A percentile compares a stretch with the other conserved stretches of the same genome.
phyloP scores from a whole-genome alignment of 2,888 invertebrate genomes.

The Meghimatium bilineatum region DNA sequence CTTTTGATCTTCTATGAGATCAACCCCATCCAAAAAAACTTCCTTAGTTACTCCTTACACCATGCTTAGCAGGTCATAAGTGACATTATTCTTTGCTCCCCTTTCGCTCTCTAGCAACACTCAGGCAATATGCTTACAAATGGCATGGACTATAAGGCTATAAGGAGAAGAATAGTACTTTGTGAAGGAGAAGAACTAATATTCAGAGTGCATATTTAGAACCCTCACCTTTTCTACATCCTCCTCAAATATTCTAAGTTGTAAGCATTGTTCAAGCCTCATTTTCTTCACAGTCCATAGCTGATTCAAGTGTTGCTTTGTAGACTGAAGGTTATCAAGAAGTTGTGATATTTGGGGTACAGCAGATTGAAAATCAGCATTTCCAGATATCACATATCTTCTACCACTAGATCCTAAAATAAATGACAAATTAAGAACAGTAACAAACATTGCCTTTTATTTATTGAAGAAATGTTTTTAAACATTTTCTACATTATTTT shows the following conservation, averaged over 20 bases:
- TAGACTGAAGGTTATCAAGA: slow-evolving; percentile 86
- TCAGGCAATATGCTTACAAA: too few relatives aligned
- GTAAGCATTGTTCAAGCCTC: slow-evolving; percentile 77
- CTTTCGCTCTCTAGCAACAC: too few relatives aligned
- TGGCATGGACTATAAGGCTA: too few relatives aligned
- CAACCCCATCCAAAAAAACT: too few relatives aligned
- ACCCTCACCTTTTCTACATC: slow-evolving; percentile 75
- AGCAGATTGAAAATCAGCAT: slow-evolving; percentile 82
- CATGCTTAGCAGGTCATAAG: too few relatives aligned
- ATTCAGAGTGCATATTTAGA: not conserved
- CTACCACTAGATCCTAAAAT: slow-evolving; percentile 53
- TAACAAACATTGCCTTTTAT: not conserved
- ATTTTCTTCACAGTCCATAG: slow-evolving; percentile 88
- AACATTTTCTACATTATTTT: too few relatives aligned
- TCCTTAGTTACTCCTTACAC: too few relatives aligned
- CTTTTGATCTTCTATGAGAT: too few relatives aligned
- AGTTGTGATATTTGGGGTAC: slow-evolving; percentile 75
- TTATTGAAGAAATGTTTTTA: not conserved
- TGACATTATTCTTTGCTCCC: too few relatives aligned
- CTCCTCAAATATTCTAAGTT: slow-evolving; percentile 76
- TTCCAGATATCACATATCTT: slow-evolving; percentile 79
- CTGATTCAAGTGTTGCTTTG: slow-evolving; percentile 92
- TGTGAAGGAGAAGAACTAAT: not conserved
- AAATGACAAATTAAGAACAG: not conserved
- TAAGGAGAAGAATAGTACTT: too few relatives aligned